phyloP scores from a whole-genome alignment of 2,888 invertebrate genomes.

The Petrophora chlorosata region DNA sequence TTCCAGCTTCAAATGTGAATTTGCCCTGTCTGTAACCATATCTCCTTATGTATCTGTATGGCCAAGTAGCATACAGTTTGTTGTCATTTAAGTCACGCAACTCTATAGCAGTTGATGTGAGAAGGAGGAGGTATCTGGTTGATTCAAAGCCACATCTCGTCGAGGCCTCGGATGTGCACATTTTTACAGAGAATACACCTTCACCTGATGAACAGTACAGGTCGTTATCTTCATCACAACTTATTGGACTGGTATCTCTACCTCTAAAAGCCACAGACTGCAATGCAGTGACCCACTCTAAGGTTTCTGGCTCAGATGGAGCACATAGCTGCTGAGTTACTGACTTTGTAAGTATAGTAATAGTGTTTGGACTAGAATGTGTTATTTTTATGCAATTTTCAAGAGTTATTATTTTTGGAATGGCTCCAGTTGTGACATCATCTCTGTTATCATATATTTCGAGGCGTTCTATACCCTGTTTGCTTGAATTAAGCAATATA shows the following conservation, averaged over 20 bases:
- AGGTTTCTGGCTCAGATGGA: constrained; percentile 86
- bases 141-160: constrained; percentile 89
- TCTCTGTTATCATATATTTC: constrained; percentile 94
- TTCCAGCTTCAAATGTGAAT: constrained; percentile 94
- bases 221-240: constrained; percentile 93
- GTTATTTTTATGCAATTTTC: constrained; percentile 95
- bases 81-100: constrained; percentile 86
- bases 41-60: constrained; percentile 91
- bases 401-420: constrained; percentile 91
- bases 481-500: constrained; percentile 91
- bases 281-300: constrained; percentile 90
- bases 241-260: constrained; percentile 81
- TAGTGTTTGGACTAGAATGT: constrained; percentile 85
- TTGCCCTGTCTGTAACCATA: constrained; percentile 94
- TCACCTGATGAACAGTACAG: constrained; percentile 94
- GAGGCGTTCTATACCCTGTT: constrained; percentile 92
- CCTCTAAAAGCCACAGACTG: constrained; percentile 93
- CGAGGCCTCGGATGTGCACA: constrained; percentile 91
- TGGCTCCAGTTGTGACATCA: constrained; percentile 84
- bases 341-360: constrained; percentile 90
- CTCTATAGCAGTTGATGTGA: constrained; percentile 90
- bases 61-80: constrained; percentile 90
- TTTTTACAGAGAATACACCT: constrained; percentile 90
- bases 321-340: constrained; percentile 85
- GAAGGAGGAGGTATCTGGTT: constrained; percentile 88